phyloP scores from a whole-genome alignment of 2,113 vertebrate genomes.

The Propithecus coquereli region DNA sequence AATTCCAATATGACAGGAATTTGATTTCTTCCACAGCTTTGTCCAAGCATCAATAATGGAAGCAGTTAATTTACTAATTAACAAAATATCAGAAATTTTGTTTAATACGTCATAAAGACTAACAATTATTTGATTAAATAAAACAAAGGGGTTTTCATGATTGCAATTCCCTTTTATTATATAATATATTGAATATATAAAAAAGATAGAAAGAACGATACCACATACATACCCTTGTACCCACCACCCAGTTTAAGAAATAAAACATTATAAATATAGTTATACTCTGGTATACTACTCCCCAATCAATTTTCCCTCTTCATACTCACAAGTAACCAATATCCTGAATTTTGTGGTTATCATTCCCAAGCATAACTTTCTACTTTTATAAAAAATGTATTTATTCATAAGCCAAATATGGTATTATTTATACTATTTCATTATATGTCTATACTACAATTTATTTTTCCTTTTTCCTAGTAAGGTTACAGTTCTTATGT shows the following conservation, averaged over 20 bases:
- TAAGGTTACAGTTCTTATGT: neutral
- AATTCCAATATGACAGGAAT: neutral
- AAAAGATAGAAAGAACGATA: neutral
- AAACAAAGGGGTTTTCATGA: neutral
- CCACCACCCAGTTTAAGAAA: neutral
- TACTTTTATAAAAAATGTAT: neutral
- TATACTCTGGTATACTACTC: neutral
- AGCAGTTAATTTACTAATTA: neutral
- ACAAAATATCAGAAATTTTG: neutral
- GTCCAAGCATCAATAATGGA: neutral
- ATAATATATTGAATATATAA: neutral
- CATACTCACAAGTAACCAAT: neutral
- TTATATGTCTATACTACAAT: neutral
- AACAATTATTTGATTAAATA: neutral
- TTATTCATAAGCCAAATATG: neutral
- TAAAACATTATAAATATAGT: neutral
- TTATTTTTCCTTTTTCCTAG: neutral
- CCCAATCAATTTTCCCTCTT: neutral
- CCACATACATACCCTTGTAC: neutral
- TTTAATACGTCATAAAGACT: neutral
- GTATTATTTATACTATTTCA: neutral
- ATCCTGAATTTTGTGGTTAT: neutral
- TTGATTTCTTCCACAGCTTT: neutral
- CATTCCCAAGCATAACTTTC: neutral
- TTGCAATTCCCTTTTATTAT: neutral